These are phyloP conservation scores for Mesocricetus auratus DNA, from an alignment of 2,113 vertebrate genomes.

Conservation along the genomic window DNA sequence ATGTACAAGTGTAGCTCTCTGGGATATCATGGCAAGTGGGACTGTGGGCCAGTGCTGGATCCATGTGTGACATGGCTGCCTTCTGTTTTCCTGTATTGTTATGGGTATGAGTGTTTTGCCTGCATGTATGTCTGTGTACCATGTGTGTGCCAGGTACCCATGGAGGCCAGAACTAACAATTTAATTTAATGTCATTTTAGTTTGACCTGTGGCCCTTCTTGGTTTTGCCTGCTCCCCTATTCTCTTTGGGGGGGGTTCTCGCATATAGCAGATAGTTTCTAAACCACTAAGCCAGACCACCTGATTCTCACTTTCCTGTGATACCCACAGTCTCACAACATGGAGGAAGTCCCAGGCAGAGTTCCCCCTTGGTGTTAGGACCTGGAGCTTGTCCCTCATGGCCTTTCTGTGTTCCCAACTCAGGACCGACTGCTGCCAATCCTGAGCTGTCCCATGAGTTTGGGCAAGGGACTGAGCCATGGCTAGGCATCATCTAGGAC, in stretches of 20 bases:
- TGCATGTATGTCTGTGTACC: not conserved
- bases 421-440: slow-evolving; percentile 19
- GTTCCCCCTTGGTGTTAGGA: not conserved
- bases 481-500: not conserved
- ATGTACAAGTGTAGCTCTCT: not conserved
- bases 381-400: not conserved
- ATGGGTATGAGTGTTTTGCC: not conserved
- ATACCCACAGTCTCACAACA: not conserved
- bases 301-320: not conserved
- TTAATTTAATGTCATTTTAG: not conserved
- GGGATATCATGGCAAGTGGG: not conserved
- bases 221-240: not conserved
- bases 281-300: not conserved
- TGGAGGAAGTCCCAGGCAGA: not conserved
- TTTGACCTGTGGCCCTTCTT: not conserved
- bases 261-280: not conserved
- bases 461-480: slow-evolving; percentile 39
- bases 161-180: not conserved
- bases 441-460: slow-evolving; percentile 38
- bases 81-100: not conserved
- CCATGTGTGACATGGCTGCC: not conserved
- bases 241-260: not conserved
- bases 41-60: not conserved
- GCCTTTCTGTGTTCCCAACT: not conserved
- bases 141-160: not conserved